These are phyloP conservation scores for Heliothis subflexa DNA, from an alignment of 1,140 invertebrate species.

Conservation along the genomic window DNA sequence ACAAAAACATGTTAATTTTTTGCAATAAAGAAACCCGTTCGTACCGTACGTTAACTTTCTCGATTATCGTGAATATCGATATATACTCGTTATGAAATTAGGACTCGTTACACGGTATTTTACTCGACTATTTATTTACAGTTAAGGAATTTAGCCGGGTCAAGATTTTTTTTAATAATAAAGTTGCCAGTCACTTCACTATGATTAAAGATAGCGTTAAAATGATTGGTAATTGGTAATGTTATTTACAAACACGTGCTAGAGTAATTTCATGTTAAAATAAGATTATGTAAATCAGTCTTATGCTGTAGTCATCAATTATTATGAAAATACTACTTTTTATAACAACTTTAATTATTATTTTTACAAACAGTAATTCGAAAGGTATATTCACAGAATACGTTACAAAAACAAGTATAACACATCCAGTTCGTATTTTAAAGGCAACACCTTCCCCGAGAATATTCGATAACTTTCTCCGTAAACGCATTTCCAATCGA, in stretches of 20 bases:
- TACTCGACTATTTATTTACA: slow-evolving; percentile 24
- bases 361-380: slow-evolving; percentile 1
- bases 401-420: slow-evolving; percentile 51
- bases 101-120: slow-evolving; percentile 31
- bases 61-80: slow-evolving; percentile 39
- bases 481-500: slow-evolving; percentile 58
- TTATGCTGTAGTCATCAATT: too few species aligned
- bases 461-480: slow-evolving; percentile 60
- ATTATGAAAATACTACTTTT: too few species aligned
- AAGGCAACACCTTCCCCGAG: slow-evolving; percentile 47
- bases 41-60: slow-evolving; percentile 42
- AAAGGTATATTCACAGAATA: slow-evolving; percentile 41
- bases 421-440: slow-evolving; percentile 51
- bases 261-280: background rate
- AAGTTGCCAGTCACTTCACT: background rate
- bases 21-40: slow-evolving; percentile 47
- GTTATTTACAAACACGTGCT: background rate
- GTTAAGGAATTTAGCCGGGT: slow-evolving; percentile 1
- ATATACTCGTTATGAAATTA: slow-evolving; percentile 34
- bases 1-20: slow-evolving; percentile 51
- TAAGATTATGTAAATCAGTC: too few species aligned
- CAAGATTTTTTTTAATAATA: background rate
- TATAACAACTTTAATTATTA: too few species aligned
- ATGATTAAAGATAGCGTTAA: background rate
- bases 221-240: background rate